Conservation (phyloP, 2,113 vertebrate genomes). For the Phyllostomus hastatus region DNA sequence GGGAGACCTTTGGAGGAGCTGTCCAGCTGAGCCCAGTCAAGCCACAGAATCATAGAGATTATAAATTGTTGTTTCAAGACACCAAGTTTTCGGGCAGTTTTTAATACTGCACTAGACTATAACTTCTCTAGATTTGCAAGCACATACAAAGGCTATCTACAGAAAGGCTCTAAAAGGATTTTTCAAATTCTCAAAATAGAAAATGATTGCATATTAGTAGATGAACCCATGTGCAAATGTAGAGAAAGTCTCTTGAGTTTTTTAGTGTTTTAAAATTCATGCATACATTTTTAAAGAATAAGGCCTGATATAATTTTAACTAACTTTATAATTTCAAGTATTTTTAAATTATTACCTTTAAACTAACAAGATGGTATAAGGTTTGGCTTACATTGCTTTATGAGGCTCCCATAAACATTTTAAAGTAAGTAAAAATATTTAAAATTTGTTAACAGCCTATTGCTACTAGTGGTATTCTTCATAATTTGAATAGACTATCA, state of each 20-base stretch:
- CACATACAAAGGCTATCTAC: not conserved
- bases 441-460: not conserved
- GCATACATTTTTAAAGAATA: conserved; percentile 6
- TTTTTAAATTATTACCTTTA: not conserved
- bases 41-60: not conserved
- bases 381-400: not conserved
- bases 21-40: not conserved
- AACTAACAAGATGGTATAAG: not conserved
- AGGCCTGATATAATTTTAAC: not conserved
- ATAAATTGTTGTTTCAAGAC: not conserved
- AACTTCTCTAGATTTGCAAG: not conserved
- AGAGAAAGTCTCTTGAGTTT: not conserved
- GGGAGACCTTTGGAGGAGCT: not conserved
- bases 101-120: not conserved
- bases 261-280: not conserved
- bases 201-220: not conserved
- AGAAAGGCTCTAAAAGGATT: not conserved
- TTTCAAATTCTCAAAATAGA: not conserved
- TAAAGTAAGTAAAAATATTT: not conserved
- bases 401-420: not conserved
- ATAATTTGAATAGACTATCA: not conserved
- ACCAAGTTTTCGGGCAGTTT: not conserved
- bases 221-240: not conserved
- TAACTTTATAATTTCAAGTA: not conserved
- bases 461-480: not conserved